Base-by-base conservation (phyloP, 2,113 vertebrate species). In the Oenanthe oenanthe region DNA sequence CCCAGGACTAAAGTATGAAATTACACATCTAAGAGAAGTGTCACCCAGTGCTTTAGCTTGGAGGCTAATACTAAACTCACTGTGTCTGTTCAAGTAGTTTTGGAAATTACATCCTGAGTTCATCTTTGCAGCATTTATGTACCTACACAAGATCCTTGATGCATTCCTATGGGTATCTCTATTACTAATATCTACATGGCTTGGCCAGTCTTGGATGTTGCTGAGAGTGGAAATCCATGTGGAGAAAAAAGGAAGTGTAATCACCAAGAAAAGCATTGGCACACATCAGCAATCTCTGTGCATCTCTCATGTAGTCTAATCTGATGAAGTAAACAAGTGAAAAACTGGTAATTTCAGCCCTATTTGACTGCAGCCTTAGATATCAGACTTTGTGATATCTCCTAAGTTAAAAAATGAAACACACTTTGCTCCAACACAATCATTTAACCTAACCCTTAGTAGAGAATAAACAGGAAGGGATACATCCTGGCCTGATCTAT, bases 121-220 rank as follows among this genome's bases (percentile, higher is more conserved):
- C 16, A 34, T n/a, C 6, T 84, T 53, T 73, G 17, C 15, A 57
- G 22, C 3, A 9, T 42, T 80, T 80, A 29, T 57, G 3, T 25
- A 57, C 4, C 13, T 81, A 8, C 19, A 28, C 8, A 20, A 31
- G 9, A 12, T n/a, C 12, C 28, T 19, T 56, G 7, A 40, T 12
- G 9, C 1, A 2, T 31, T 12, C 17, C 13, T n/a, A 4, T 6
- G 3, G 32, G 7, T 54, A 72, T 21, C 0, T 1, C 3, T 29
- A 0, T 48, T 70, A 57, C 7, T 54, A 61, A 21, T 34, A 31
- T 10, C 25, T 67, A 10, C 32, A 53, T 14, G 3, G 28, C 9
- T 36, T 58, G 9, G 20, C 1, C 4, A 2, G 4, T 36, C 13
- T 50, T 45, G 17, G 8, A 20, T 25, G 6, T 7, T 79, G 2